A percentile compares a stretch with the other conserved stretches of the same genome.
These are phyloP conservation scores for Buceros bicornis DNA, from an alignment of 2,797 vertebrate genomes.

Conservation along the genomic window DNA sequence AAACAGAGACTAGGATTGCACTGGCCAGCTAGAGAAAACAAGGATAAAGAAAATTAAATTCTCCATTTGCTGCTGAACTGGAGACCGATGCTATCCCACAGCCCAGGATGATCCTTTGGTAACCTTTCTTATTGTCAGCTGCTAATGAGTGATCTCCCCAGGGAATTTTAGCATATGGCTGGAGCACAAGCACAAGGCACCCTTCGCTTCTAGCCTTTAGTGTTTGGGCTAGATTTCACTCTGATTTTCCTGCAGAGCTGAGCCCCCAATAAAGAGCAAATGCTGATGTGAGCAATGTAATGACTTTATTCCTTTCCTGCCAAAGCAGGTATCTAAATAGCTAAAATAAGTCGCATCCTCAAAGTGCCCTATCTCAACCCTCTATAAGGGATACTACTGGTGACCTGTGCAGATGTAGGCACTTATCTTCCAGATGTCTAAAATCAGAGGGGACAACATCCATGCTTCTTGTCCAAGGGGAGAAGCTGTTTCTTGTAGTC, in stretches of 20 bases:
- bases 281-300: not conserved
- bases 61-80: not conserved
- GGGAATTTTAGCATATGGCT: not conserved
- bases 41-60: not conserved
- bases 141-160: not conserved
- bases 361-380: not conserved
- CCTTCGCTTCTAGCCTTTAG: not conserved
- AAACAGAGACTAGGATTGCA: not conserved
- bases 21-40: not conserved
- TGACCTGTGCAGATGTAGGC: not conserved
- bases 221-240: not conserved
- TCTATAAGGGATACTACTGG: not conserved
- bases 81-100: not conserved
- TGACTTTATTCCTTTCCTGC: not conserved
- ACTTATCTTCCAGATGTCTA: not conserved
- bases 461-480: not conserved
- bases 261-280: not conserved
- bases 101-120: not conserved
- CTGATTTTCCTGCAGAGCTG: not conserved
- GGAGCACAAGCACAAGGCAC: not conserved
- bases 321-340: not conserved
- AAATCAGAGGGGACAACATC: not conserved
- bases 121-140: not conserved
- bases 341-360: not conserved
- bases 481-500: not conserved